phyloP scores from a whole-genome alignment of 2,888 invertebrate genomes.

The Ceraclea dissimilis region DNA sequence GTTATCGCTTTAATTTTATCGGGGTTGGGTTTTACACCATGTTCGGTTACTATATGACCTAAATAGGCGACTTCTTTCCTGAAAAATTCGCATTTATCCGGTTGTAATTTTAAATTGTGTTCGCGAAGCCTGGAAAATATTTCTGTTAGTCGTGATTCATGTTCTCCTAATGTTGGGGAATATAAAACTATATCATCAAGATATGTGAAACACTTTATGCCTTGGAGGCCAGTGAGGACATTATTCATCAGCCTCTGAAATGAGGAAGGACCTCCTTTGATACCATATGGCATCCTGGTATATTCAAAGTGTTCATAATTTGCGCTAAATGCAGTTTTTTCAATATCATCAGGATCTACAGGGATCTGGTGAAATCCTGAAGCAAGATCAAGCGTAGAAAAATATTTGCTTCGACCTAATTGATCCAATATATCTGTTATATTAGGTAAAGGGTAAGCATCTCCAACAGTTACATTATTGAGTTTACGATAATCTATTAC shows the following conservation, averaged over 20 bases:
- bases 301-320: not conserved
- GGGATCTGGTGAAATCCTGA: slow-evolving; percentile 4
- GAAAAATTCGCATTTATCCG: too few species aligned
- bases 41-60: too few species aligned
- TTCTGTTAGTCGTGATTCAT: not conserved
- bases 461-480: slow-evolving; percentile 5
- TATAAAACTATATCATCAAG: slow-evolving; percentile 7
- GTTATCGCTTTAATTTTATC: too few species aligned
- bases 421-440: slow-evolving; percentile 10
- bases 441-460: slow-evolving; percentile 9
- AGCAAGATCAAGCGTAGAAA: slow-evolving; percentile 1
- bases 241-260: slow-evolving; percentile 4
- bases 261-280: not conserved
- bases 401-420: slow-evolving; percentile 4
- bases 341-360: not conserved
- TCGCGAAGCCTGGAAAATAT: not conserved
- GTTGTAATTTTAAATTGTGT: too few species aligned
- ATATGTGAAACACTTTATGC: slow-evolving; percentile 1
- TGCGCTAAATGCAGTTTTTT: slow-evolving; percentile 3
- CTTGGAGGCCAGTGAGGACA: slow-evolving; percentile 5
- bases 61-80: too few species aligned
- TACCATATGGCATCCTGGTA: slow-evolving; percentile 3
- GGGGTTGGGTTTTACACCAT: too few species aligned
- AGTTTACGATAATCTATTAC: slow-evolving; percentile 6
- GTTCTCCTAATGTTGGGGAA: not conserved